Percentiles rank a stretch among this genome's conserved stretches.
phyloP scores from a whole-genome alignment of 2,797 vertebrate genomes.

The Rhabdophis nuchalis region DNA sequence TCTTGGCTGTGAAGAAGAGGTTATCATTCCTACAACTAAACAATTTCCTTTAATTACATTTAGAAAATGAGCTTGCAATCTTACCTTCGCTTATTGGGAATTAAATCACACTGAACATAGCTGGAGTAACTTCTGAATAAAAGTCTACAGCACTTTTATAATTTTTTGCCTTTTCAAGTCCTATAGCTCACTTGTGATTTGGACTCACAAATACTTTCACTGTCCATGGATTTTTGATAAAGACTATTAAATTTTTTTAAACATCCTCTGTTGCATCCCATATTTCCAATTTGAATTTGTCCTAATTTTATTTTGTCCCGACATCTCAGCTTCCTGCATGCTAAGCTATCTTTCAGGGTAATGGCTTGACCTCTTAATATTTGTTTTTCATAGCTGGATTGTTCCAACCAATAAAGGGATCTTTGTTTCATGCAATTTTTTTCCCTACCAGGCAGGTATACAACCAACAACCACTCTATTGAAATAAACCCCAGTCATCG shows the following conservation, averaged over 20 bases:
- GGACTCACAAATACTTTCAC: not conserved
- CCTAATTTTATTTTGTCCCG: not conserved
- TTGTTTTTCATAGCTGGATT: not conserved
- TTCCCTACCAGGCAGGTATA: not conserved
- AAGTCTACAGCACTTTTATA: not conserved
- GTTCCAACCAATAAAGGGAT: not conserved
- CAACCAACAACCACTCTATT: conserved; percentile 5
- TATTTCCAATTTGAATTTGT: not conserved
- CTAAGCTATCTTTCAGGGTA: not conserved
- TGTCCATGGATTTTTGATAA: not conserved
- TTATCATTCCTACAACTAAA: not conserved
- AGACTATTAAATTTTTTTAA: not conserved
- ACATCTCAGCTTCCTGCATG: not conserved
- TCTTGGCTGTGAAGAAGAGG: not conserved
- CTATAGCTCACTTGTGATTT: not conserved
- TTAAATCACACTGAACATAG: not conserved
- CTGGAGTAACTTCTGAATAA: not conserved
- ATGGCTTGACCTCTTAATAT: not conserved
- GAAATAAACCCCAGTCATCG: not conserved
- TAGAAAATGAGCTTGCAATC: not conserved
- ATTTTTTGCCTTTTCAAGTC: not conserved
- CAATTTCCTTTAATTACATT: not conserved
- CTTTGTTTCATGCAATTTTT: not conserved
- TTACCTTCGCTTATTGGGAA: not conserved
- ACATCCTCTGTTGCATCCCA: not conserved